Evolutionary conservation across 2,797 vertebrate genomes (phyloP), one percentile per base, ranked within the genome.

Genomic region (Tolypeutes matacus): DNA sequence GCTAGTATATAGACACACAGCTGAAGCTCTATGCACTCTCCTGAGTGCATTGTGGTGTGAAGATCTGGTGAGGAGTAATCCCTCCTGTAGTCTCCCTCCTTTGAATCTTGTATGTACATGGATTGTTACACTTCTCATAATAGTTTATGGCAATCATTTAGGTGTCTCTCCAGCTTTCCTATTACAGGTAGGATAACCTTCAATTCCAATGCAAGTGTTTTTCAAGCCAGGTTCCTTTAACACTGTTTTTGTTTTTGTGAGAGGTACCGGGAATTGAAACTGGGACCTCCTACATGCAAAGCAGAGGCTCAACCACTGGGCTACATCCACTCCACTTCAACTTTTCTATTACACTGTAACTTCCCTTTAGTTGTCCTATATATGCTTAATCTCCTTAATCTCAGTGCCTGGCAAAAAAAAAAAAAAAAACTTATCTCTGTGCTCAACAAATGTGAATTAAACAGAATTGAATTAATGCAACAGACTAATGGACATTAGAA

Each of bases 361-460:
- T 73, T 96, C 36, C 53, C 76, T 64, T 14, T 69, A 73, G 9
- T 80, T 94, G 69, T 89, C 36, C 62, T 49, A 46, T 23, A 36
- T 51, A 94, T 80, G 62, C 23, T 39, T 60, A 53, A 67, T 72
- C 49, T 62, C 39, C 56, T 87, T 94, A 60, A 93, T 29, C 20
- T 87, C 78, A 42, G 49, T 25, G 27, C 7, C 93, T 53, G 87
- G 67, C 27, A n/a, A n/a, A n/a, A n/a, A n/a, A n/a, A n/a, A 65
- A 78, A 93, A 76, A n/a, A 73, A 93, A 76, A n/a, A 46, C 10
- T 60, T 76, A 42, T 34, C 31, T 29, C 69, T 64, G 53, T 80
- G 23, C 17, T 72, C 81, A 77, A 53, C 25, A 34, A 49, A 87
- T 49, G 31, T 56, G 23, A 90, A 62, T 31, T 36, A 72, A 64